These are phyloP conservation scores for Moxostoma hubbsi DNA, from an alignment of 2,797 vertebrate species.

Conservation along the genomic window DNA sequence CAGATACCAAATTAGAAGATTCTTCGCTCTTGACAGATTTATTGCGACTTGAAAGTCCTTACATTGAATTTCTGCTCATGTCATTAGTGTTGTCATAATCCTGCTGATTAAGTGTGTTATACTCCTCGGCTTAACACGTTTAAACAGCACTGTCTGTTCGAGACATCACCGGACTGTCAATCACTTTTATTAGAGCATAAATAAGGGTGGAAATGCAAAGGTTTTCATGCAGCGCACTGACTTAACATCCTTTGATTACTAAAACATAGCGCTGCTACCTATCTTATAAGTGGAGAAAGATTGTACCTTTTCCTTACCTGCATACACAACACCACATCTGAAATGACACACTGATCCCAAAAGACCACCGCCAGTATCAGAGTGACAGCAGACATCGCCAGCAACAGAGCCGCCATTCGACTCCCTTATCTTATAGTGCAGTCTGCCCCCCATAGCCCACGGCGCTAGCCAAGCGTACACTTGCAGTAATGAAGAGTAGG, in stretches of 20 bases:
- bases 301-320: conserved; percentile 44
- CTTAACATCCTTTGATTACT: conserved; percentile 35
- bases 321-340: conserved; percentile 50
- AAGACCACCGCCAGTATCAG: conserved; percentile 24
- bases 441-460: conserved; percentile 48
- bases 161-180: conserved; percentile 32
- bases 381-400: conserved; percentile 47
- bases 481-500: conserved; percentile 55
- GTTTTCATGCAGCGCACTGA: not conserved
- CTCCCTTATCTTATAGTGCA: conserved; percentile 48
- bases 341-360: conserved; percentile 42
- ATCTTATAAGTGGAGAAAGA: conserved; percentile 40
- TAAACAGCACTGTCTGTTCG: conserved; percentile 8
- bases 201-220: not conserved
- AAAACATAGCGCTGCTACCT: conserved; percentile 19
- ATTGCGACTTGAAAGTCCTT: not conserved
- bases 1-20: conserved; percentile 50
- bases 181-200: conserved; percentile 20
- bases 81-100: conserved; percentile 13
- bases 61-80: not conserved
- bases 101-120: conserved; percentile 5
- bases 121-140: conserved; percentile 4
- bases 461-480: conserved; percentile 46
- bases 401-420: conserved; percentile 11
- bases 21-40: conserved; percentile 22